phyloP scores from a whole-genome alignment of 2,797 vertebrate genomes.

The Simalia tracyae region DNA sequence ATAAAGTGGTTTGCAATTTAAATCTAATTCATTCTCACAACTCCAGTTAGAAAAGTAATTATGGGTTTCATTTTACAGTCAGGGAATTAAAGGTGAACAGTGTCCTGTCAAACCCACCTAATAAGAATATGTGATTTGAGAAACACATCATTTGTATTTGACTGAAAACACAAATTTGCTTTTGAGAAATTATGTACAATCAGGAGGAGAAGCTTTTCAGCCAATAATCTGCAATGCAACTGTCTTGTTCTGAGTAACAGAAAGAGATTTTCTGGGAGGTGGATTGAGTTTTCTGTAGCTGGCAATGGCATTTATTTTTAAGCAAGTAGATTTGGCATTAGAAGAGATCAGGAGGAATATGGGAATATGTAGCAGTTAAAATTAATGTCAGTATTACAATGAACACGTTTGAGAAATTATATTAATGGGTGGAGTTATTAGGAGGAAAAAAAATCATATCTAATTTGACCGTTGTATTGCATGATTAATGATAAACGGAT shows the following conservation, averaged over 20 bases:
- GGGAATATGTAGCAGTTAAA: not conserved
- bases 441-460: not conserved
- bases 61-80: constrained; percentile 30
- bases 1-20: constrained; percentile 35
- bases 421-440: not conserved
- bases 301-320: not conserved
- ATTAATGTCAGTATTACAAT: not conserved
- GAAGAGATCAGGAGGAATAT: too few relatives aligned
- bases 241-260: not conserved
- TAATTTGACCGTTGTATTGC: not conserved
- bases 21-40: constrained; percentile 26
- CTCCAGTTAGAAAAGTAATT: constrained; percentile 30
- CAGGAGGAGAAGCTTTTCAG: not conserved
- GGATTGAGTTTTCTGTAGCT: not conserved
- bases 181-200: not conserved
- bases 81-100: constrained; percentile 24
- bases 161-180: not conserved
- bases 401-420: not conserved
- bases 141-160: constrained; percentile 6
- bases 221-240: not conserved
- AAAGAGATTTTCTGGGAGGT: too few relatives aligned
- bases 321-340: not conserved
- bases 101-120: constrained; percentile 27
- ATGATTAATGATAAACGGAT: not conserved
- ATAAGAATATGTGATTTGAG: constrained; percentile 19